These are phyloP conservation scores for Melanostoma mellinum DNA, from an alignment of 2,888 invertebrate genomes.

Conservation along the genomic window DNA sequence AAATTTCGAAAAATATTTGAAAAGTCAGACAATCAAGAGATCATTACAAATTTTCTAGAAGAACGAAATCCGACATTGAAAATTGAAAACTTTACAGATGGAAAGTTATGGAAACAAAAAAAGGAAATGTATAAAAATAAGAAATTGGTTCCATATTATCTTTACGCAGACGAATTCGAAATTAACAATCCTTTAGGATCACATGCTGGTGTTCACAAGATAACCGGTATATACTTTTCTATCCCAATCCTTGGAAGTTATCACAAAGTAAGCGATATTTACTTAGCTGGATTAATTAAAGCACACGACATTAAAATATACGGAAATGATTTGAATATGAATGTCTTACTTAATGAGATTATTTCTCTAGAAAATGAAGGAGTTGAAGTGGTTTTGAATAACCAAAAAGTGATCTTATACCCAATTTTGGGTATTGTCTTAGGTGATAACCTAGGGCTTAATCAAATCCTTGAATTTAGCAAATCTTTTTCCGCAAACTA, in stretches of 20 bases:
- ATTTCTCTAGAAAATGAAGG: constrained; percentile 12
- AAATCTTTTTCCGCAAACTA: constrained; percentile 53
- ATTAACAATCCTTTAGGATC: too few relatives aligned
- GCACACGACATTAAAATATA: constrained; percentile 14
- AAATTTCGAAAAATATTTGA: not conserved
- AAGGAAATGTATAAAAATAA: not conserved
- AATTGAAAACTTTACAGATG: not conserved
- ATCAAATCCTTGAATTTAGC: constrained; percentile 46
- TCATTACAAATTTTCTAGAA: not conserved
- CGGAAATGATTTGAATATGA: constrained; percentile 12
- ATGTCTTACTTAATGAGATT: not conserved
- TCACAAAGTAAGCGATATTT: constrained; percentile 14
- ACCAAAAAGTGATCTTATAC: not conserved
- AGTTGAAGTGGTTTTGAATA: not conserved
- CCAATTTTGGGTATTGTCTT: constrained; percentile 17
- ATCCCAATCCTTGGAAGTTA: constrained; percentile 8
- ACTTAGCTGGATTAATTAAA: too few relatives aligned
- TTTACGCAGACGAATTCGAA: too few relatives aligned
- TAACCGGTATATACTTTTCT: constrained; percentile 5
- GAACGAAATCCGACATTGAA: not conserved
- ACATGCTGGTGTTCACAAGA: constrained; percentile 4
- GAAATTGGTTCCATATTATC: constrained; percentile 5
- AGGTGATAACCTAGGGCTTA: constrained; percentile 49
- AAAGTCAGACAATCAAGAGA: constrained; percentile 2
- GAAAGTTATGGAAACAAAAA: constrained; percentile 12